Conservation (phyloP, 1,140 invertebrate species). For the Drosophila orena region DNA sequence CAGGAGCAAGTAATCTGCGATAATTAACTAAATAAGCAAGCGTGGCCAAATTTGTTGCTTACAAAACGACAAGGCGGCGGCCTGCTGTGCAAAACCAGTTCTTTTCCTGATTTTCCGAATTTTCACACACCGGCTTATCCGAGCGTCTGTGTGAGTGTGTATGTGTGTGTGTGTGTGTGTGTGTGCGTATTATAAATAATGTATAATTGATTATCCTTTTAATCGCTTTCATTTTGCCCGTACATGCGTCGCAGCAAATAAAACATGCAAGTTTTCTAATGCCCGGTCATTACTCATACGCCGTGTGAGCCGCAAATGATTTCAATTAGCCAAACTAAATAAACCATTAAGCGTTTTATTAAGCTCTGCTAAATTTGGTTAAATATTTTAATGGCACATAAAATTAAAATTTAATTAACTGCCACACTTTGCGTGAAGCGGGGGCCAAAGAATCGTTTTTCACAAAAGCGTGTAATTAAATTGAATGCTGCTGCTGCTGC, state of each 20-base stretch:
- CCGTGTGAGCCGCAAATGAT: slow-evolving; percentile 42
- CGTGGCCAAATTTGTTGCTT: slow-evolving; percentile 75
- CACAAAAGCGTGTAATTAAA: slow-evolving; percentile 69
- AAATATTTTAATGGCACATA: slow-evolving; percentile 63
- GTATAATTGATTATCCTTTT: slow-evolving; percentile 43
- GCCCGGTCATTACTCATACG: slow-evolving; percentile 45
- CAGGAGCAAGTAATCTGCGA: slow-evolving; percentile 79
- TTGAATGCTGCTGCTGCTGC: slow-evolving; percentile 17
- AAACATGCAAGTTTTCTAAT: slow-evolving; percentile 27
- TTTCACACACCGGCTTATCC: not conserved
- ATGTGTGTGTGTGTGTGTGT: not conserved
- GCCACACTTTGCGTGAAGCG: slow-evolving; percentile 4
- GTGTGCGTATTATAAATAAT: slow-evolving; percentile 35
- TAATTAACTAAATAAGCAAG: slow-evolving; percentile 81
- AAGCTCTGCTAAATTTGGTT: slow-evolving; percentile 44
- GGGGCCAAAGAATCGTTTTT: slow-evolving; percentile 48
- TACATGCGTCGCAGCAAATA: not conserved
- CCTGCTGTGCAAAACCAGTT: slow-evolving; percentile 19
- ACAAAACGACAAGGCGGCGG: slow-evolving; percentile 43
- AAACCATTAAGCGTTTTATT: slow-evolving; percentile 53
- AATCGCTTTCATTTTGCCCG: slow-evolving; percentile 30
- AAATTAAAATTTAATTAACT: slow-evolving; percentile 75
- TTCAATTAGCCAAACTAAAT: slow-evolving; percentile 58
- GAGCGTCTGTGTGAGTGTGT: not conserved
- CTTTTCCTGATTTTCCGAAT: not conserved